Percentiles rank a stretch among this genome's conserved stretches.
These are phyloP conservation scores for Pemphredon lugubris DNA, from an alignment of 2,888 invertebrate genomes.

Conservation along the genomic window DNA sequence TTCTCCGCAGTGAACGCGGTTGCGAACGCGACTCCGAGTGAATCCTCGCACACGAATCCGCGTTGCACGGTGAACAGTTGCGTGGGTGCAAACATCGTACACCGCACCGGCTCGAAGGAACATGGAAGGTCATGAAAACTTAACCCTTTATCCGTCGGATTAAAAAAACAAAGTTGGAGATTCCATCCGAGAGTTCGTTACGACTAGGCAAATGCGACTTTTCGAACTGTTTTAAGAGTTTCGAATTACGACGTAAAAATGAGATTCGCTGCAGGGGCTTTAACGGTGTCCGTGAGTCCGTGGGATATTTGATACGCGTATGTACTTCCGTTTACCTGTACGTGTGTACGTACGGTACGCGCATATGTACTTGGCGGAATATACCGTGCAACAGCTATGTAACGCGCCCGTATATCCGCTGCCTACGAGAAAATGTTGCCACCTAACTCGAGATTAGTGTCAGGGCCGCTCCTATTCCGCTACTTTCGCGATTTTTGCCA, in stretches of 20 bases:
- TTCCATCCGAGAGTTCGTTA: not conserved
- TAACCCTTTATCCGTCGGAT: not conserved
- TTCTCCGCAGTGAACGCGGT: constrained; percentile 1
- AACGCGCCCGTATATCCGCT: constrained; percentile 58
- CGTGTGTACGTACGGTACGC: constrained; percentile 5
- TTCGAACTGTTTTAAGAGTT: not conserved
- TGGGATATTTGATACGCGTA: not conserved
- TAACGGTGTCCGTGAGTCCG: constrained; percentile 10
- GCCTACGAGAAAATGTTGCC: constrained; percentile 73
- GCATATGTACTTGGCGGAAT: constrained; percentile 12
- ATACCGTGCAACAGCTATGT: constrained; percentile 31
- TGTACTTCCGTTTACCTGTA: not conserved
- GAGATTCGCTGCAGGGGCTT: not conserved
- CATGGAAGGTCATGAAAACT: not conserved
- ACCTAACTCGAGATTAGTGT: constrained; percentile 75
- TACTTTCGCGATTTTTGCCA: constrained; percentile 5
- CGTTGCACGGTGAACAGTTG: not conserved
- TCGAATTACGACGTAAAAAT: not conserved
- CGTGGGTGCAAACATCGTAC: not conserved
- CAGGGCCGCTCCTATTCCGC: constrained; percentile 65
- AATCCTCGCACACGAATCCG: not conserved
- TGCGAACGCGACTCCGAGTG: not conserved
- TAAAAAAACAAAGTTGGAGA: not conserved
- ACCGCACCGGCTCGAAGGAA: not conserved
- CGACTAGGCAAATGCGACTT: too few species aligned